phyloP scores from a whole-genome alignment of 2,113 vertebrate genomes.

The Mixornis gularis region DNA sequence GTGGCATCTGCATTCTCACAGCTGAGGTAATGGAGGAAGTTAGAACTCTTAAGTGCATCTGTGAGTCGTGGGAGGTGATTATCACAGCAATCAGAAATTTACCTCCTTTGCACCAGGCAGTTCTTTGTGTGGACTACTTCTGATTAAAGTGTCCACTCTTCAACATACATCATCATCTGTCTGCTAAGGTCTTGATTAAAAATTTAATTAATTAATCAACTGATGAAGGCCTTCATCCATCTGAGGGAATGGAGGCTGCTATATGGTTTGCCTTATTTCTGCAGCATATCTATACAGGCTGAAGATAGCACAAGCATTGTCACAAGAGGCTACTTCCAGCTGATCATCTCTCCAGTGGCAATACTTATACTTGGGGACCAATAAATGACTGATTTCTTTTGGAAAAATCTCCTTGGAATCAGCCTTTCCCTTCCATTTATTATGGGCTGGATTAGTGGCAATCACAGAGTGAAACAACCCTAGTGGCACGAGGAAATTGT shows the following conservation, averaged over 20 bases:
- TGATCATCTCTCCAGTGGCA: not conserved
- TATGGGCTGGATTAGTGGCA: not conserved
- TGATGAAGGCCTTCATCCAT: not conserved
- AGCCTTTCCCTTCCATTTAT: not conserved
- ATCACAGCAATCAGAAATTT: not conserved
- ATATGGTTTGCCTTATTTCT: not conserved
- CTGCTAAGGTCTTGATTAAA: not conserved
- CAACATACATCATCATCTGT: not conserved
- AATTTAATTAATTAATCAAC: not conserved
- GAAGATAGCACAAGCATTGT: not conserved
- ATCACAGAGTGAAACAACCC: not conserved
- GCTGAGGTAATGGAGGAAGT: not conserved
- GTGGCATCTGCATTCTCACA: not conserved
- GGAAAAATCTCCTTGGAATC: not conserved
- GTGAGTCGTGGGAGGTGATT: not conserved
- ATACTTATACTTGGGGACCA: not conserved
- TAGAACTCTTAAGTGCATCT: not conserved
- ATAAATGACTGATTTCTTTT: not conserved
- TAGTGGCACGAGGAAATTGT: not conserved
- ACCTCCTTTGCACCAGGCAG: not conserved
- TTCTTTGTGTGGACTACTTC: not conserved
- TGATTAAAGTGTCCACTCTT: not conserved
- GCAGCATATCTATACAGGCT: not conserved
- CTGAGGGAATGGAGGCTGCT: not conserved
- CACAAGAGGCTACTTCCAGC: not conserved